A percentile compares a stretch with the other conserved stretches of the same genome.
Evolutionary conservation across 2,888 invertebrate genomes (phyloP).

Genomic region (Mellilla xanthometata): DNA sequence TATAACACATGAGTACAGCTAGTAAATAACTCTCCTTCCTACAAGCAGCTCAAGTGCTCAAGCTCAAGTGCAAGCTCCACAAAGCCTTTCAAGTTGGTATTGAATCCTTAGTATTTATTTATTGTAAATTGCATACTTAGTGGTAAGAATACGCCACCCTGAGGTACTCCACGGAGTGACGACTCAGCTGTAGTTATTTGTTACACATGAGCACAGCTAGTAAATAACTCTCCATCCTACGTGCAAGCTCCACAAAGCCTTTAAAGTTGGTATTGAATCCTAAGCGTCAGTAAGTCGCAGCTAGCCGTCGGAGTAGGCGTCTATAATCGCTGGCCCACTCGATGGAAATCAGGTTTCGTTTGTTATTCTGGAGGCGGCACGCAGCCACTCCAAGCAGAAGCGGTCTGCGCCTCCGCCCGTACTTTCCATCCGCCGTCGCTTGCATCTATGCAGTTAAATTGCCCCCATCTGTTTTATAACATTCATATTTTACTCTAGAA

Average conservation of each 20-base stretch:
- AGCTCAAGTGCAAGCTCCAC: no score
- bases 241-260: background rate
- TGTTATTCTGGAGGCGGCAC: slow-evolving; percentile 77
- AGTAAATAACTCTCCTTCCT: no score
- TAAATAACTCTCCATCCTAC: no score
- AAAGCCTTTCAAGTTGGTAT: no score
- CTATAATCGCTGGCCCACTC: slow-evolving; percentile 63
- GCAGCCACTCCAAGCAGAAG: slow-evolving; percentile 66
- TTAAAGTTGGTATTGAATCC: slow-evolving; percentile 10
- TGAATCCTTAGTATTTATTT: no score
- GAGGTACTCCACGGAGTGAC: no score
- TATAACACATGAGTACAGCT: no score
- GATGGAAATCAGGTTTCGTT: slow-evolving; percentile 81
- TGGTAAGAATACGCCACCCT: no score
- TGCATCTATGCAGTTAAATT: slow-evolving; percentile 61
- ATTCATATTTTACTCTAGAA: slow-evolving; percentile 26
- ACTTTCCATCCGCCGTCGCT: slow-evolving; percentile 76
- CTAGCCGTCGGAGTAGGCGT: slow-evolving; percentile 43
- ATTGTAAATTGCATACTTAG: no score
- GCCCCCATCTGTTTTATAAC: slow-evolving; percentile 51
- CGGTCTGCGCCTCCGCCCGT: slow-evolving; percentile 61
- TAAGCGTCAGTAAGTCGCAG: slow-evolving; percentile 9
- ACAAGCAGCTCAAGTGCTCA: no score
- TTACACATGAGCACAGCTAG: no score
- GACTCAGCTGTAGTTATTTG: no score